Percentiles rank a stretch among this genome's conserved stretches.
Conservation (phyloP, 2,797 vertebrate genomes). For the Todus mexicanus region DNA sequence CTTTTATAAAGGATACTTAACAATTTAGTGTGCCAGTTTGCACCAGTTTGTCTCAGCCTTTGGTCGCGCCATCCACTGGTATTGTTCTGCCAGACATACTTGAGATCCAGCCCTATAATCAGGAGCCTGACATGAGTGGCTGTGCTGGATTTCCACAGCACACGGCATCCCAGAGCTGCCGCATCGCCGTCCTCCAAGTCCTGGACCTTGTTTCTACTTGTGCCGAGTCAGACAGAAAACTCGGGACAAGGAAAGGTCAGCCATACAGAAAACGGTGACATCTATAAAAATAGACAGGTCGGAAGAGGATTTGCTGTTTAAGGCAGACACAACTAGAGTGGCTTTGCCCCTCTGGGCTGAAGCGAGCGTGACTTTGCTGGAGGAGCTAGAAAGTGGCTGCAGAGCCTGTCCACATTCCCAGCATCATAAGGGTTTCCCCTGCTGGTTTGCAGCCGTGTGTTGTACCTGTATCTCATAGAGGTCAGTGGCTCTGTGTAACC, state of each 20-base stretch:
- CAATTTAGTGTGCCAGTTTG: neutral
- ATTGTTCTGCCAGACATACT: neutral
- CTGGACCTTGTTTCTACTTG: neutral
- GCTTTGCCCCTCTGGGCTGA: neutral
- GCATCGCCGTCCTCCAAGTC: neutral
- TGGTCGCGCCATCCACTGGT: neutral
- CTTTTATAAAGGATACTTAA: neutral
- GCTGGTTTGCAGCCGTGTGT: neutral
- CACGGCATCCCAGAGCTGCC: neutral
- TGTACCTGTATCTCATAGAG: neutral
- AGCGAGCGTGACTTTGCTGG: neutral
- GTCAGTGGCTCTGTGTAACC: neutral
- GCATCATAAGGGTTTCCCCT: neutral
- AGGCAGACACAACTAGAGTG: neutral
- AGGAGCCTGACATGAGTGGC: neutral
- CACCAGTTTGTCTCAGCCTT: neutral
- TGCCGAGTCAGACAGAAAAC: neutral
- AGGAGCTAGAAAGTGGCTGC: neutral
- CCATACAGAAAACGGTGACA: neutral
- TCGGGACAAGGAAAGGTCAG: conserved; percentile 21
- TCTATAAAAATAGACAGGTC: conserved; percentile 29
- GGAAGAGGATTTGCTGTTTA: conserved; percentile 18
- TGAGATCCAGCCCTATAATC: neutral
- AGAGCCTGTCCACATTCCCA: neutral
- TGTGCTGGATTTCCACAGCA: neutral